Evolutionary conservation across 2,113 vertebrate genomes (phyloP).

Genomic region (Pionites leucogaster): DNA sequence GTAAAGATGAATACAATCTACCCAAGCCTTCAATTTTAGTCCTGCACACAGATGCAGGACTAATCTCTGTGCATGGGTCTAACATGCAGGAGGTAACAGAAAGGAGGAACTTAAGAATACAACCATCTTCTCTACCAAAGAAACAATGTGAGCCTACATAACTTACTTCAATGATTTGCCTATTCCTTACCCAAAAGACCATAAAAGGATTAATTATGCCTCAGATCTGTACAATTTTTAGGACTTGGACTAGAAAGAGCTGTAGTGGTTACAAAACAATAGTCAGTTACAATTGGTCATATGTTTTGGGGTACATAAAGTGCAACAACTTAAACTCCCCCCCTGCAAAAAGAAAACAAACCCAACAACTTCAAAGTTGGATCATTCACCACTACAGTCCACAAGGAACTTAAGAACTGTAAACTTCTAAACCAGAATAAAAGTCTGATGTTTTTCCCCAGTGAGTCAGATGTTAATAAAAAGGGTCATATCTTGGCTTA

Average conservation of each 20-base stretch:
- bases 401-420: background rate
- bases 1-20: background rate
- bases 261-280: background rate
- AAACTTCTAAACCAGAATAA: constrained; percentile 51
- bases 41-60: background rate
- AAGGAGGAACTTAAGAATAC: background rate
- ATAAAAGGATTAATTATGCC: background rate
- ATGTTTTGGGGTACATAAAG: background rate
- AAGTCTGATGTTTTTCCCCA: background rate
- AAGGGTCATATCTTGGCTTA: constrained; percentile 42
- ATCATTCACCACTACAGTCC: background rate
- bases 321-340: background rate
- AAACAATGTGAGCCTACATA: background rate
- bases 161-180: background rate
- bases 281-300: background rate
- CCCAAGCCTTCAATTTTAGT: background rate
- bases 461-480: background rate
- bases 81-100: background rate
- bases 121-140: background rate
- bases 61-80: background rate
- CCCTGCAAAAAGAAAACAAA: background rate
- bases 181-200: background rate
- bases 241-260: background rate
- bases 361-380: background rate
- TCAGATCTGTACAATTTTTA: background rate